Base-by-base conservation (phyloP, 1,140 invertebrate genomes). In the Frieseomelitta varia region DNA sequence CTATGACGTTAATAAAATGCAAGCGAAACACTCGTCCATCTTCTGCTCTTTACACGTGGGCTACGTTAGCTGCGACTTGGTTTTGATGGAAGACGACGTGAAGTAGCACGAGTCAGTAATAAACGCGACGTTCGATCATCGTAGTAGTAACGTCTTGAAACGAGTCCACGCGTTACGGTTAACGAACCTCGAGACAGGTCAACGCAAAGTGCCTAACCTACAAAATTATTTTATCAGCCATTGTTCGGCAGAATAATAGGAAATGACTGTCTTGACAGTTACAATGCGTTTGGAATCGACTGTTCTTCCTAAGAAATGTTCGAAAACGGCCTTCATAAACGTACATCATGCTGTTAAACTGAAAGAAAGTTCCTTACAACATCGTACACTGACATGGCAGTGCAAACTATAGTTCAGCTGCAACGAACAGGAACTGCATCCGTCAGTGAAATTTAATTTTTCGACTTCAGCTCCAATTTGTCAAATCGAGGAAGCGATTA, bases 101-200 rank as follows among this genome's bases (percentile, higher is more conserved):
- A 53, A 82, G 80, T 82, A 56, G 80, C 75, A 67, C 61, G 30
- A 58, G 55, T 79, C 39, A n/a, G 68, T 71, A 79, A 63, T 84
- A 63, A 47, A 61, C 11, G 21, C 27, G 55, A 21, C 27, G 3
- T 15, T 55, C 53, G 65, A 55, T 78, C 51, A 58, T 55, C 51
- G 21, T 8, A 39, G 21, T n/a, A 53, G 27, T 61, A 79, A 71
- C n/a, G 27, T 12, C 51, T 55, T 56, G 17, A 14, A 71, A 69
- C 30, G 17, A 19, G 55, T 30, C 21, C 34, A 17, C 4, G 21
- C 27, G 24, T 14, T 19, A 19, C n/a, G 1, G 47, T 55, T 53
- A 68, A 67, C 77, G 21, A 79, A 77, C 14, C 34, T 30, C 30
- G 39, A 14, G 24, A 27, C 34, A n/a, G 19, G 55, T n/a, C 73